phyloP scores from a whole-genome alignment of 1,140 invertebrate genomes.

The Drosophila bipectinata region DNA sequence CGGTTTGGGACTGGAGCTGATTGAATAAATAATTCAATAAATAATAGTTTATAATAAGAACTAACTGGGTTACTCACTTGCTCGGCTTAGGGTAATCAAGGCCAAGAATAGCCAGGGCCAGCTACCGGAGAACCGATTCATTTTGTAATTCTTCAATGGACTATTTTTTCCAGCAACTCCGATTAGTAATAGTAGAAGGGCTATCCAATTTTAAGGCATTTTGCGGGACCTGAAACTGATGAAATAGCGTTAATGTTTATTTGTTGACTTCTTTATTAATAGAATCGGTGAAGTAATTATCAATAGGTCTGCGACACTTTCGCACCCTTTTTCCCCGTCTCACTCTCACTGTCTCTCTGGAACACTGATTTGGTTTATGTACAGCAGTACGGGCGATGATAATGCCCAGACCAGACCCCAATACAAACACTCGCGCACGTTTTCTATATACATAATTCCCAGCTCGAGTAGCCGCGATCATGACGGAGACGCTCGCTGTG shows the following conservation, averaged over 20 bases:
- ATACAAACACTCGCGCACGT: constrained; percentile 26
- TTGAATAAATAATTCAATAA: not conserved
- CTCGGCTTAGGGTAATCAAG: constrained; percentile 27
- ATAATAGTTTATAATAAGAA: not conserved
- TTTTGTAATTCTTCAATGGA: constrained; percentile 19
- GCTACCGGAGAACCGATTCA: constrained; percentile 43
- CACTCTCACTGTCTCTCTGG: not conserved
- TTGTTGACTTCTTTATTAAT: constrained; percentile 30
- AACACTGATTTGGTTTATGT: not conserved
- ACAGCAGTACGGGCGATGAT: constrained; percentile 32
- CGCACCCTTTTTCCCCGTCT: constrained; percentile 1
- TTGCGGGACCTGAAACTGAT: constrained; percentile 40
- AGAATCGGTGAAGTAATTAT: constrained; percentile 25
- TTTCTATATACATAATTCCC: constrained; percentile 18
- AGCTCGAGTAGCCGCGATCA: constrained; percentile 20
- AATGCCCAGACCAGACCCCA: constrained; percentile 74
- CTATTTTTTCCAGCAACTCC: not conserved
- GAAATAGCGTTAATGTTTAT: constrained; percentile 16
- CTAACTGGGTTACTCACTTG: constrained; percentile 46
- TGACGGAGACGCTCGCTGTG: constrained; percentile 2
- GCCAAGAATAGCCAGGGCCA: constrained; percentile 46
- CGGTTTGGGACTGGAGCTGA: constrained; percentile 58
- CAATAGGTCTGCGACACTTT: constrained; percentile 26
- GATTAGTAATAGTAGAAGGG: not conserved
- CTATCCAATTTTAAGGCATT: constrained; percentile 51